Evolutionary conservation across 2,888 invertebrate genomes (phyloP).

Genomic region (Oxycera nigricornis): DNA sequence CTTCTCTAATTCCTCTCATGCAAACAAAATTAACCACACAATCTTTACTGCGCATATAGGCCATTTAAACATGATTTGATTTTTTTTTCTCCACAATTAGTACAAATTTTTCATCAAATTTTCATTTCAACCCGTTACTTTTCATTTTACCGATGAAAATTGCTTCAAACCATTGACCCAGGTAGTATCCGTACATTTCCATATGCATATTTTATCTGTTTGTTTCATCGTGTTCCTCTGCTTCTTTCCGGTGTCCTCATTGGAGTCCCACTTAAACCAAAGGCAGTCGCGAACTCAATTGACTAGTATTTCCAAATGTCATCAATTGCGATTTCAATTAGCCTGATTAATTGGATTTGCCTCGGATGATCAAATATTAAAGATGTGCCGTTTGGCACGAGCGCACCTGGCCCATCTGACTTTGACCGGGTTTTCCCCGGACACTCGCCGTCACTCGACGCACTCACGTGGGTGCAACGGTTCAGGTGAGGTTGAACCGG

Average conservation of each 20-base stretch:
- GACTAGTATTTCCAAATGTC: conserved; percentile 33
- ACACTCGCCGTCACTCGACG: not conserved
- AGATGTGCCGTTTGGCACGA: conserved; percentile 40
- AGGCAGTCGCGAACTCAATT: no score
- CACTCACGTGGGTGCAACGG: no score
- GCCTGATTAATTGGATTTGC: conserved; percentile 40
- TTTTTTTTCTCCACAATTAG: no score
- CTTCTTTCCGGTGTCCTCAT: no score
- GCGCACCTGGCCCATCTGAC: conserved; percentile 42
- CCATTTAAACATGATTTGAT: no score
- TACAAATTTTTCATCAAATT: not conserved
- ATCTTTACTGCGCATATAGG: no score
- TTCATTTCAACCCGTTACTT: not conserved
- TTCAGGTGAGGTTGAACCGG: no score
- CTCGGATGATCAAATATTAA: conserved; percentile 43
- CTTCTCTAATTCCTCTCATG: no score
- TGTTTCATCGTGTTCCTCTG: not conserved
- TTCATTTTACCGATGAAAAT: not conserved
- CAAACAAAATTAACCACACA: no score
- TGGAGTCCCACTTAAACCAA: no score
- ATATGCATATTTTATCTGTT: not conserved
- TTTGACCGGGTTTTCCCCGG: not conserved
- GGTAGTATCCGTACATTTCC: no score
- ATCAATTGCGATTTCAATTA: conserved; percentile 39
- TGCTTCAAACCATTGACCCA: not conserved